These are phyloP conservation scores for Aphelenchoides besseyi DNA, from an alignment of 1,140 invertebrate genomes.

Conservation along the genomic window DNA sequence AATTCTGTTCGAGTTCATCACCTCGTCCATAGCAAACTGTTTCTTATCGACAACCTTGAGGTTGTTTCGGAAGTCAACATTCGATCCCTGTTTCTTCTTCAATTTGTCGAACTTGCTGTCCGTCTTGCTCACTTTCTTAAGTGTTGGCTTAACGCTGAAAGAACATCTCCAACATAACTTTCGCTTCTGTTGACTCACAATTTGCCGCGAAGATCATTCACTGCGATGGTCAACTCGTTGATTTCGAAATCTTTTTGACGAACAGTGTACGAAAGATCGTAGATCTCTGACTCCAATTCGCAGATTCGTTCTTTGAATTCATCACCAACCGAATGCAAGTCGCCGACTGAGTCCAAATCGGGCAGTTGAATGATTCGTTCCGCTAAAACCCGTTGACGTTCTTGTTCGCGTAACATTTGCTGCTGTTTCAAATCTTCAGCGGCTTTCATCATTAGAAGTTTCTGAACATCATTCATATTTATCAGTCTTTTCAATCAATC, in stretches of 20 bases:
- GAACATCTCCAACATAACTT: not conserved
- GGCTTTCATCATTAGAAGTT: slow-evolving; percentile 97
- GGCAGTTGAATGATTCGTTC: slow-evolving; percentile 69
- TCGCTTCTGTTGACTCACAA: slow-evolving; percentile 77
- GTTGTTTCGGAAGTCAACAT: slow-evolving; percentile 97
- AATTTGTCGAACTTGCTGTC: slow-evolving; percentile 76
- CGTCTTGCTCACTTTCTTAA: slow-evolving; percentile 99
- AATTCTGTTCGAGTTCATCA: slow-evolving; percentile 19
- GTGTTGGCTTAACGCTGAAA: slow-evolving; percentile 82
- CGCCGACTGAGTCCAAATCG: slow-evolving; percentile 63
- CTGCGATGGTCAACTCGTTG: slow-evolving; percentile 95
- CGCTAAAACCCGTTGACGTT: slow-evolving; percentile 92
- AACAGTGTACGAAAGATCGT: slow-evolving; percentile 92
- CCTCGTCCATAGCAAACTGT: slow-evolving; percentile 96
- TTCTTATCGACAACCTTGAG: slow-evolving; percentile 98
- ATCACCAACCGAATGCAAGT: slow-evolving; percentile 87
- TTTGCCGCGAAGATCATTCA: slow-evolving; percentile 98
- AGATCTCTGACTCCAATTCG: slow-evolving; percentile 89
- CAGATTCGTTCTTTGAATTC: slow-evolving; percentile 85
- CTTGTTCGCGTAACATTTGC: slow-evolving; percentile 93
- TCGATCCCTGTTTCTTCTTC: slow-evolving; percentile 27
- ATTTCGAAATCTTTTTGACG: slow-evolving; percentile 94
- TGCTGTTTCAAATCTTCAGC: slow-evolving; percentile 98
- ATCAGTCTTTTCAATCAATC: slow-evolving; percentile 3
- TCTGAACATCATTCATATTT: slow-evolving; percentile 61